Evolutionary conservation across 2,797 vertebrate genomes (phyloP).

Genomic region (Micrastur ruficollis): DNA sequence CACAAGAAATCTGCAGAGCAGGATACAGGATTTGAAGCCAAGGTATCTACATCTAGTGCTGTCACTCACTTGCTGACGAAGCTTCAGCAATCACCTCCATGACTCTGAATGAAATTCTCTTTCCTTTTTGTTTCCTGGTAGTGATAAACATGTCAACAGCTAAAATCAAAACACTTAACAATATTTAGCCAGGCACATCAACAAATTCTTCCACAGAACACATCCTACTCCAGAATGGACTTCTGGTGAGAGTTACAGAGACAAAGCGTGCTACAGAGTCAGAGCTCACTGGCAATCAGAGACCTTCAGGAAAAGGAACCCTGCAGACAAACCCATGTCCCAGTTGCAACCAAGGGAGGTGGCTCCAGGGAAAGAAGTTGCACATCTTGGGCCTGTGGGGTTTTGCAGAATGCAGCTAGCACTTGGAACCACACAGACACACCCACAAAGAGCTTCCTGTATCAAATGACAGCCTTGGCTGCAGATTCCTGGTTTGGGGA

Average conservation of each 20-base stretch:
- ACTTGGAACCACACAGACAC: background rate
- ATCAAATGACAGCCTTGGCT: background rate
- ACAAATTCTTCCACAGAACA: background rate
- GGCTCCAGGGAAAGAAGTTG: background rate
- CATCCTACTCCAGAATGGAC: fast-evolving
- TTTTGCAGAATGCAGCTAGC: background rate
- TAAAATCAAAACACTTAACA: background rate
- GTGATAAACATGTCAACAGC: background rate
- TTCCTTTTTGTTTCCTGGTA: background rate
- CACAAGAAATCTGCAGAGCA: background rate
- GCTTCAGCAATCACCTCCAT: background rate
- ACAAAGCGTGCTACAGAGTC: background rate
- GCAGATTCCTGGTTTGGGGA: background rate
- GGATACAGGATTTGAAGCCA: background rate
- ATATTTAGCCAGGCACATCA: background rate
- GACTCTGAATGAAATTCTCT: background rate
- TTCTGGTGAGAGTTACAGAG: background rate
- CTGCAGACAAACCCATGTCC: background rate
- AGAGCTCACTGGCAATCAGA: background rate
- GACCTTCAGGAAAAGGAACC: background rate
- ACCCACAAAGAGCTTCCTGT: background rate
- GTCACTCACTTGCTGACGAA: background rate
- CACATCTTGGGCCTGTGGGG: too few relatives aligned
- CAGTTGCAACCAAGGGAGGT: background rate
- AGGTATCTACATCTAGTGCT: background rate